These are phyloP conservation scores for Eutolmus rufibarbis DNA, from an alignment of 2,888 invertebrate genomes.

Conservation along the genomic window DNA sequence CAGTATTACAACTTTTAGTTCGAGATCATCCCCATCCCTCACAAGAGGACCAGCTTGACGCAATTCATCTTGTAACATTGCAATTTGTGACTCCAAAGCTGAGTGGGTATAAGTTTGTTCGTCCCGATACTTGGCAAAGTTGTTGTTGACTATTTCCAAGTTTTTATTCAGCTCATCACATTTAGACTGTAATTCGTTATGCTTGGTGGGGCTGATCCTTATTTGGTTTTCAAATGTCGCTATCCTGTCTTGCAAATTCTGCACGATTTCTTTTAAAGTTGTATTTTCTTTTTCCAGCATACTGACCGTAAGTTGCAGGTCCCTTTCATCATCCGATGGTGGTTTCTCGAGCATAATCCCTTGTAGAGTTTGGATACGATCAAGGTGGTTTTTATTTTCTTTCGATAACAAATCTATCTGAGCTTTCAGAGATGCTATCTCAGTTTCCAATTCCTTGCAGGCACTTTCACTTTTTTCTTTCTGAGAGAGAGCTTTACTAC, in stretches of 20 bases:
- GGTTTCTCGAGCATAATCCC: conserved; percentile 48
- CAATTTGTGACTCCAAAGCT: not conserved
- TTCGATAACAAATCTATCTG: not conserved
- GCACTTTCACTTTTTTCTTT: not conserved
- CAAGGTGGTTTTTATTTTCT: not conserved
- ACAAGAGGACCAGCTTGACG: not conserved
- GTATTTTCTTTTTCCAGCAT: conserved; percentile 54
- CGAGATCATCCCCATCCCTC: conserved; percentile 43
- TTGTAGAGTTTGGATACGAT: not conserved
- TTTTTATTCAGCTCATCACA: not conserved
- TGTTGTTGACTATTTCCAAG: not conserved
- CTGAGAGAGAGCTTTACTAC: not conserved
- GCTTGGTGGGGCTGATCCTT: not conserved
- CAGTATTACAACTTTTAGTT: conserved; percentile 50
- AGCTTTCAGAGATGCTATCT: not conserved
- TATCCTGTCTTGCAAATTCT: conserved; percentile 49
- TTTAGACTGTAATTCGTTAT: not conserved
- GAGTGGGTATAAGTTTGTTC: conserved; percentile 54
- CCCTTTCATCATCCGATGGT: conserved; percentile 47
- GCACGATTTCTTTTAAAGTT: conserved; percentile 36
- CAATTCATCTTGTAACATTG: not conserved
- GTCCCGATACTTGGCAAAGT: conserved; percentile 47
- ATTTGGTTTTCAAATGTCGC: not conserved
- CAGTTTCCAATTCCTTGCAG: not conserved
- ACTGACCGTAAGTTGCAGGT: conserved; percentile 59